Conservation (phyloP, 2,888 invertebrate genomes). For the Sycophila texana region DNA sequence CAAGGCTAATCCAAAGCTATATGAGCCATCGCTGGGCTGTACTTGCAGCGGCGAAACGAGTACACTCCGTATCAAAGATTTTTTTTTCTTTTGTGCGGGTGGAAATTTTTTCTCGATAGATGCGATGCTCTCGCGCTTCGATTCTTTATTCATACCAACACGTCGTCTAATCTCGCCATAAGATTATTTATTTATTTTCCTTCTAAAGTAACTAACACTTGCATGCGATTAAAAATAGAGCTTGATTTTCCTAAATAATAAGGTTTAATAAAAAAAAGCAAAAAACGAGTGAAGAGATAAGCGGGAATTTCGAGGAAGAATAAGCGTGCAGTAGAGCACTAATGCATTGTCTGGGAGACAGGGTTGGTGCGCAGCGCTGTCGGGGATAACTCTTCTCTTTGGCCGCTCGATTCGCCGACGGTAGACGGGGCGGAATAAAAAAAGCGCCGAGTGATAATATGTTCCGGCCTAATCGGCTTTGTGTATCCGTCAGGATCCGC, state of each 20-base stretch:
- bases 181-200: too few species aligned
- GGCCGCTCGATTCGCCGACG: too few species aligned
- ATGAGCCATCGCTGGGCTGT: conserved; percentile 67
- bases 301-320: neutral
- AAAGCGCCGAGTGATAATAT: conserved; percentile 72
- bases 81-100: conserved; percentile 1
- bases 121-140: neutral
- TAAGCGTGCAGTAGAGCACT: too few species aligned
- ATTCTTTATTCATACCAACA: too few species aligned
- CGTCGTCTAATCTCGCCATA: too few species aligned
- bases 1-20: conserved; percentile 75
- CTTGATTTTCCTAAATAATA: too few species aligned
- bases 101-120: neutral
- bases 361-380: too few species aligned
- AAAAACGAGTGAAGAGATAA: neutral
- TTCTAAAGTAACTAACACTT: too few species aligned
- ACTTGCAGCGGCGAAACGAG: conserved; percentile 69
- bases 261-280: neutral
- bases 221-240: too few species aligned
- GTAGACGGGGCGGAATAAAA: neutral
- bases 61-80: conserved; percentile 61
- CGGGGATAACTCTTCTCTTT: too few species aligned
- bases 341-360: too few species aligned
- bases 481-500: conserved; percentile 65
- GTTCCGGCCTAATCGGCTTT: conserved; percentile 73